A percentile compares a stretch with the other conserved stretches of the same genome.
phyloP scores from a whole-genome alignment of 2,113 vertebrate genomes.

The Arizona elegans region DNA sequence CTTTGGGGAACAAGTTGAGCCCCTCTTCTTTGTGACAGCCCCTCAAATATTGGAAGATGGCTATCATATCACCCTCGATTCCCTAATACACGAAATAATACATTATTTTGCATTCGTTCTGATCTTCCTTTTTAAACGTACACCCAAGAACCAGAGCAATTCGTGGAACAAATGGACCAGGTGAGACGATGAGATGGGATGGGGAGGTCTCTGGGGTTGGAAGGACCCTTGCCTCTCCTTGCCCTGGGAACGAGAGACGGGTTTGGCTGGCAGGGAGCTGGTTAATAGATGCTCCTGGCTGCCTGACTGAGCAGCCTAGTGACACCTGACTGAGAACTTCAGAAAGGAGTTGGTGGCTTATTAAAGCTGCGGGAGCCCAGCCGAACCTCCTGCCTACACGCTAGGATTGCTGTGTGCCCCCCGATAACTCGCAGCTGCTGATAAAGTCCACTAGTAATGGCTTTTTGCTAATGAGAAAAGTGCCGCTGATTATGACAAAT shows the following conservation, averaged over 20 bases:
- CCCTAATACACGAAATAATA: rapidly evolving
- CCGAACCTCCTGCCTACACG: slow-evolving; percentile 72
- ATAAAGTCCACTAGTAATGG: slow-evolving; percentile 93
- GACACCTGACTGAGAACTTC: slow-evolving; percentile 73
- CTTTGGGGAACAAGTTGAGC: too few relatives aligned
- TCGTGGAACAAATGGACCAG: background rate
- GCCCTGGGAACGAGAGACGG: rapidly evolving
- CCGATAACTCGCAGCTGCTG: slow-evolving; percentile 86
- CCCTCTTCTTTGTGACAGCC: too few relatives aligned
- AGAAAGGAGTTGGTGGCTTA: slow-evolving; percentile 76
- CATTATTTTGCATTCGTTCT: too few relatives aligned
- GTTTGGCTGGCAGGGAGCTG: slow-evolving; percentile 27
- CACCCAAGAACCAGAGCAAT: too few relatives aligned
- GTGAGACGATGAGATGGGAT: background rate
- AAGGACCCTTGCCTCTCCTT: background rate
- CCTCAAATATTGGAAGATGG: too few relatives aligned
- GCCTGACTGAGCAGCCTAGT: slow-evolving; percentile 61
- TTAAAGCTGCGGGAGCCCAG: slow-evolving; percentile 71
- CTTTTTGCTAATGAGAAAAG: slow-evolving; percentile 97
- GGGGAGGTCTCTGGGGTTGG: background rate
- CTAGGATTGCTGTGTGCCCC: slow-evolving; percentile 76
- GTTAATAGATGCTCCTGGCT: slow-evolving; percentile 53
- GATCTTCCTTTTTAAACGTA: background rate
- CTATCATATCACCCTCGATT: too few relatives aligned
- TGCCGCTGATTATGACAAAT: slow-evolving; percentile 94